Evolutionary conservation across 2,113 vertebrate species (phyloP), one percentile per base, ranked within the genome.

Genomic region (Saiga tatarica): DNA sequence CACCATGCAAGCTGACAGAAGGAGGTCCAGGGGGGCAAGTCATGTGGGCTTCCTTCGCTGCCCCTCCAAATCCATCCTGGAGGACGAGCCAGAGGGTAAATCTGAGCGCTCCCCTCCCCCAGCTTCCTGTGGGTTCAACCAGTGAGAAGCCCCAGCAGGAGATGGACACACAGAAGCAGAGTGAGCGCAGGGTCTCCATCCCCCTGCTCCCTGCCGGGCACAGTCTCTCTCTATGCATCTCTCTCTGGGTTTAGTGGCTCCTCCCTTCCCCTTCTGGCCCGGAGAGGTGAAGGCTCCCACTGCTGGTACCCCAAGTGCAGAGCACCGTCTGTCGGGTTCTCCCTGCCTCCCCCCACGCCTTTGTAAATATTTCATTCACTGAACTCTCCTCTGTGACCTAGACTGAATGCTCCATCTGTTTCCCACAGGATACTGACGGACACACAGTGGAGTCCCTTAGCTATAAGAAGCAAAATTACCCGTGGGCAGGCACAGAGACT

Each of bases 41-140:
- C 6, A 11, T 2, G 3, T 17, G 26, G 17, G 8, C 8, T 15
- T 78, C 55, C 67, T 14, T 33, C 0, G 3, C 33, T 52, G 28
- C 36, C 21, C 30, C 45, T 60, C 84, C 28, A 42, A 53, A 45
- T 42, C 28, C 36, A 81, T 42, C 19, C 79, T 79, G n/a, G 57
- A 45, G 50, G 52, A 2, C 1, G 39, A 36, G 17, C 23, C 60
- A 11, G 19, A 25, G 21, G 5, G 26, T 6, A 12, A 87, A 74
- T 60, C 52, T 5, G 30, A 47, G 28, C 16, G 3, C 52, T 28
- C 42, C 25, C 26, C 39, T 57, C 14, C 42, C 14, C n/a, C 16
- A 12, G 45, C 50, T 67, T n/a, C 91, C 62, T 12, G 11, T 45
- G 78, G 85, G 13, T 74, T 30, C 52, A 36, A 21, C 26, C 7